Percentiles rank a stretch among this genome's conserved stretches.
Conservation (phyloP, 1,140 invertebrate species). For the Euglossa dilemma region DNA sequence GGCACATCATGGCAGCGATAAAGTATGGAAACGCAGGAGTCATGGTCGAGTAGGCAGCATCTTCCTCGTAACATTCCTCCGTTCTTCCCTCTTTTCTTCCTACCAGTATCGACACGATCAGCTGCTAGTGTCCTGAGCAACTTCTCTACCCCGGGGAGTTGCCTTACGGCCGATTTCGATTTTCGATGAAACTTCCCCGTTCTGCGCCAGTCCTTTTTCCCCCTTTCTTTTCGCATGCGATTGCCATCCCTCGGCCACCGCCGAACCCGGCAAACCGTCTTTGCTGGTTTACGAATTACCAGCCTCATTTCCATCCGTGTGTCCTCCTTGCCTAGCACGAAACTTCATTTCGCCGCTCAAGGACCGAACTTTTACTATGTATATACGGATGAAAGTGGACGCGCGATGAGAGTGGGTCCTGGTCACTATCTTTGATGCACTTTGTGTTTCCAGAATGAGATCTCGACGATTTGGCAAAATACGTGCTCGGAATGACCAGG, state of each 20-base stretch:
- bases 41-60: constrained; percentile 64
- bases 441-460: background rate
- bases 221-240: background rate
- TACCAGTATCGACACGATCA: constrained; percentile 49
- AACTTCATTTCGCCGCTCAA: constrained; percentile 66
- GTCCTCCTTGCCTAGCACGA: constrained; percentile 67
- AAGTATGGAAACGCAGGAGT: constrained; percentile 66
- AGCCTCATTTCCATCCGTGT: constrained; percentile 78
- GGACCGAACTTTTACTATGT: constrained; percentile 62
- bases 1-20: constrained; percentile 55
- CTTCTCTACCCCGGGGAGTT: constrained; percentile 71
- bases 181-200: constrained; percentile 74
- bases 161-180: constrained; percentile 78
- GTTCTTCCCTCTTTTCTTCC: constrained; percentile 15
- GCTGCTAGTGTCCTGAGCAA: constrained; percentile 65
- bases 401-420: background rate
- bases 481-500: background rate
- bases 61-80: constrained; percentile 28
- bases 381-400: background rate
- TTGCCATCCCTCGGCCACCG: constrained; percentile 15
- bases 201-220: constrained; percentile 26
- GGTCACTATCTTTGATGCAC: background rate
- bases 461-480: background rate
- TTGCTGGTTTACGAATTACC: constrained; percentile 78
- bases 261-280: constrained; percentile 38